Base-by-base conservation (phyloP, 30 jellyfish, hydroid and myxozoan species). In the Aurelia coerulea region DNA sequence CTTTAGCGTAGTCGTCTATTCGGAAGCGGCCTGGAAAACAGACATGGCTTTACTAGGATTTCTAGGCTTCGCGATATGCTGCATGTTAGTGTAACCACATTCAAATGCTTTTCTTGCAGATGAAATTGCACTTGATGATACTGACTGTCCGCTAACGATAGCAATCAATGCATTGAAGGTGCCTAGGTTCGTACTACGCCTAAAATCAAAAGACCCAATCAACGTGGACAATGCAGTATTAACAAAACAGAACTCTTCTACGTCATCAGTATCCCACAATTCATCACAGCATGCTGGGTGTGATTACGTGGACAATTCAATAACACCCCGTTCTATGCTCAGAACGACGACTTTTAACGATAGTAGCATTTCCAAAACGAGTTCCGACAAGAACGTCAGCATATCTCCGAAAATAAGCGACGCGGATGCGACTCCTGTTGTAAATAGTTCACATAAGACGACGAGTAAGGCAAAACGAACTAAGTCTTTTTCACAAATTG, bases 111-210 rank as follows among this genome's bases (percentile, higher is more conserved):
- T 16, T 46, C 17, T 69, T 84, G 50, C 83, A 95, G 99, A 89
- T 76, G 97, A 95, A 64, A 80, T 77, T 5, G 88, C 83, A 18
- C 80, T 95, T 54, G 89, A 73, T 66, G 76, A 42, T 62, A 84
- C 84, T 17, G 97, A 95, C 64, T 90, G 97, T 63, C 99, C 99
- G 10, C 78, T 95, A 83, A 87, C 92, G 19, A 93, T 97, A 42
- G 99, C 99, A 10, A 95, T 95, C 33, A 89, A 88, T 53, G 97
- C 97, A 16, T 59, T 85, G 65, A 90, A 90, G 63, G 89, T 86
- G 13, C 99, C 99, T 31, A 79, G 97, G 46, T 95, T 95, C 78
- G 97, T 95, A 14, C 79, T 95, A 12, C 83, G 95, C 46, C 34
- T 79, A 16, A 85, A 60, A 67, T 70, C 81, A 73, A 73, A 37